Evolutionary conservation across 2,113 vertebrate species (phyloP), one percentile per base, ranked within the genome.

Genomic region (Erythrocercus mccallii): DNA sequence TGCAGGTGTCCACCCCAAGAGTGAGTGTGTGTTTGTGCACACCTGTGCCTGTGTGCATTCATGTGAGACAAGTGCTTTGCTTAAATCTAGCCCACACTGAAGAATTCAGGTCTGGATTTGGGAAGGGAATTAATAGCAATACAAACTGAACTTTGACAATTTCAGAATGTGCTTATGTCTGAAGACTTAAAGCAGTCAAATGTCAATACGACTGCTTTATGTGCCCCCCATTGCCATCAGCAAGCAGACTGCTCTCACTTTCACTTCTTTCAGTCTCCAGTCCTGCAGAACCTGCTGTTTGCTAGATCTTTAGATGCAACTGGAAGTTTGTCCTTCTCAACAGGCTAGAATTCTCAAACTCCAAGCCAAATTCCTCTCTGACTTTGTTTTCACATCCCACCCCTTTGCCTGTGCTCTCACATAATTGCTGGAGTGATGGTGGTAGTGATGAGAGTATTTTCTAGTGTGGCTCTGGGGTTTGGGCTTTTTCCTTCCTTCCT

Each of bases 31-130:
- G 40, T 45, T 19, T 60, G 30, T 65, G 23, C 5, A 3, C 19
- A 1, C 0, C 0, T n/a, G 23, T 25, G 2, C 5, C 3, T 25
- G 7, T 37, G 69, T 56, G 31, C 10, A 2, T 72, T 87, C 33
- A 6, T 24, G 17, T 77, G 60, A 70, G 28, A 81, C 4, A 73
- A 44, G 24, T 54, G 35, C 64, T 73, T 48, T 86, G 86, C 76
- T 51, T 60, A 48, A 0, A 33, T 70, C 56, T 48, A 51, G 38
- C n/a, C 28, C 40, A 69, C n/a, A 33, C 40, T 78, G 68, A 56
- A 84, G 69, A 90, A 81, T 83, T 78, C 60, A 68, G 12, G 48
- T 73, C 27, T 61, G 37, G 33, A 70, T 86, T 68, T 33, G 42
- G 30, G 33, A 72, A 80, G 45, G 50, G 30, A 90, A 83, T 35